These are phyloP conservation scores for Arenaria interpres DNA, from an alignment of 2,113 vertebrate genomes.

Conservation along the genomic window DNA sequence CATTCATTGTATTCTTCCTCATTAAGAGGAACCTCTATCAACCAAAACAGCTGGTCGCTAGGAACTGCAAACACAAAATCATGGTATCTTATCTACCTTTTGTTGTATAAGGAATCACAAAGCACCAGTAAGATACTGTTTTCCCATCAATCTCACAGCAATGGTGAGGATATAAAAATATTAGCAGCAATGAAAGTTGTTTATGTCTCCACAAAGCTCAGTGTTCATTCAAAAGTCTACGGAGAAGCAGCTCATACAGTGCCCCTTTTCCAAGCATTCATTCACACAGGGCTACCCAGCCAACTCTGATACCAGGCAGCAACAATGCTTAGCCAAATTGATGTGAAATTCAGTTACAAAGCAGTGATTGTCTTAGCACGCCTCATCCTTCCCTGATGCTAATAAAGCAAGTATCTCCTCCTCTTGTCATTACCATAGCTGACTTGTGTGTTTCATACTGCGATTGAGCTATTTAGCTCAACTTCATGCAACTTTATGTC, in stretches of 20 bases:
- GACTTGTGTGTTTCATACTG: background rate
- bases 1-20: background rate
- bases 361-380: background rate
- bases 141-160: background rate
- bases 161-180: background rate
- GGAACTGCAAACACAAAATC: background rate
- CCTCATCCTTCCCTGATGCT: background rate
- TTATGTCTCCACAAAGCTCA: background rate
- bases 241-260: background rate
- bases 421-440: background rate
- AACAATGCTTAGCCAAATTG: background rate
- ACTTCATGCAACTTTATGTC: background rate
- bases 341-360: background rate
- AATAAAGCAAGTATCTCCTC: background rate
- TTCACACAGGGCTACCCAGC: background rate
- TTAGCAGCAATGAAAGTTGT: background rate
- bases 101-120: background rate
- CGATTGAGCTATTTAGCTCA: background rate
- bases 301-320: background rate
- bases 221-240: background rate
- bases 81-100: background rate
- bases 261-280: background rate
- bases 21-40: background rate
- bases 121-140: background rate
- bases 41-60: background rate